These are phyloP conservation scores for Moxostoma hubbsi DNA, from an alignment of 2,797 vertebrate species.

Conservation along the genomic window DNA sequence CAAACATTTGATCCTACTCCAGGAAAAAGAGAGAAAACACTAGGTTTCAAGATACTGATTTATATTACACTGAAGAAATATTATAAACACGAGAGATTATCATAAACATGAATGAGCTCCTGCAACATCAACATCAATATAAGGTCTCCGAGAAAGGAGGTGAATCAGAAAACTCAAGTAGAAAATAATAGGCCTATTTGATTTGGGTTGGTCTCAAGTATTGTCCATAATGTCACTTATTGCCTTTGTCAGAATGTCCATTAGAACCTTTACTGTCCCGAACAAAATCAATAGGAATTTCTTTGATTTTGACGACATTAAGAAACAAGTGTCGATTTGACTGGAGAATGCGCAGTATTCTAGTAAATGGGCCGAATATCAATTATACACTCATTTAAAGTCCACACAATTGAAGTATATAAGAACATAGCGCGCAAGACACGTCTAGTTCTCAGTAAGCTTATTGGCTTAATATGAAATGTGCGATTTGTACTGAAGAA, in stretches of 20 bases:
- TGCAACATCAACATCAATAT: constrained; percentile 41
- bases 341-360: neutral
- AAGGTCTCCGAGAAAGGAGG: constrained; percentile 33
- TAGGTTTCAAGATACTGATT: constrained; percentile 64
- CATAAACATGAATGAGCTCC: constrained; percentile 33
- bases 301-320: neutral
- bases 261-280: neutral
- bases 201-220: constrained; percentile 18
- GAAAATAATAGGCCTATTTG: constrained; percentile 16
- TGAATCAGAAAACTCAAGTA: constrained; percentile 29
- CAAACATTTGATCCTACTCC: constrained; percentile 68
- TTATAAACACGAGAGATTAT: constrained; percentile 41
- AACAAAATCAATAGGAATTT: constrained; percentile 32
- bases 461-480: constrained; percentile 26
- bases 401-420: constrained; percentile 44
- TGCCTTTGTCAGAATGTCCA: constrained; percentile 30
- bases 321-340: neutral
- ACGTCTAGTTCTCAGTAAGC: constrained; percentile 3
- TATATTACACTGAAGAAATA: constrained; percentile 53
- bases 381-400: constrained; percentile 33
- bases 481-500: constrained; percentile 31
- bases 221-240: constrained; percentile 31
- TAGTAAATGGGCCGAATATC: neutral
- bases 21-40: constrained; percentile 62
- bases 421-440: neutral